A percentile compares a stretch with the other conserved stretches of the same genome.
These are phyloP conservation scores for Syncerus caffer DNA, from an alignment of 2,797 vertebrate genomes.

Conservation along the genomic window DNA sequence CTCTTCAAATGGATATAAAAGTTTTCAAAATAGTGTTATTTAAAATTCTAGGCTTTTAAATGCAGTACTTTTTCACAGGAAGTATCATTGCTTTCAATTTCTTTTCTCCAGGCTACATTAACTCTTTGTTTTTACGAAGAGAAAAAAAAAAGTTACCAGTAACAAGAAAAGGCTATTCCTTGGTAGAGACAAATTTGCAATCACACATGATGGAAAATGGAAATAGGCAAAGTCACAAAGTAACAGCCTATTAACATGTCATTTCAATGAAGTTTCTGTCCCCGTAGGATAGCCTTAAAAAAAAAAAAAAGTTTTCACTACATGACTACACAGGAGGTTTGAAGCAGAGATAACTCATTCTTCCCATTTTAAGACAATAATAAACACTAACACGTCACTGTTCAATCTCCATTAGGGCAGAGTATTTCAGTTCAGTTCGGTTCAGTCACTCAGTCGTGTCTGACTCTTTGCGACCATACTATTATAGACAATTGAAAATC, in stretches of 20 bases:
- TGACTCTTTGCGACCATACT: neutral
- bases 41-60: constrained; percentile 58
- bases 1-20: constrained; percentile 36
- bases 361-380: constrained; percentile 50
- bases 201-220: constrained; percentile 70
- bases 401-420: constrained; percentile 57
- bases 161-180: constrained; percentile 71
- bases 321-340: neutral
- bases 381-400: constrained; percentile 37
- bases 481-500: constrained; percentile 74
- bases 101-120: constrained; percentile 19
- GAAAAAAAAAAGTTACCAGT: constrained; percentile 54
- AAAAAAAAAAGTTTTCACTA: neutral
- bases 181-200: constrained; percentile 75
- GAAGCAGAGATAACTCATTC: constrained; percentile 51
- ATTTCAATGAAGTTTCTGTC: constrained; percentile 76
- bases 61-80: constrained; percentile 40
- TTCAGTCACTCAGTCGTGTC: too few species aligned
- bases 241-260: constrained; percentile 78
- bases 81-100: constrained; percentile 12
- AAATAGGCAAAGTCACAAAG: constrained; percentile 78
- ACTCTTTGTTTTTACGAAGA: constrained; percentile 68
- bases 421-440: neutral
- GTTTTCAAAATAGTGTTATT: constrained; percentile 49
- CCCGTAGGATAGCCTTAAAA: constrained; percentile 64